Percentiles rank a stretch among this genome's conserved stretches.
Evolutionary conservation across 1,140 invertebrate genomes (phyloP).

Genomic region (Leptinotarsa undecemlineata): DNA sequence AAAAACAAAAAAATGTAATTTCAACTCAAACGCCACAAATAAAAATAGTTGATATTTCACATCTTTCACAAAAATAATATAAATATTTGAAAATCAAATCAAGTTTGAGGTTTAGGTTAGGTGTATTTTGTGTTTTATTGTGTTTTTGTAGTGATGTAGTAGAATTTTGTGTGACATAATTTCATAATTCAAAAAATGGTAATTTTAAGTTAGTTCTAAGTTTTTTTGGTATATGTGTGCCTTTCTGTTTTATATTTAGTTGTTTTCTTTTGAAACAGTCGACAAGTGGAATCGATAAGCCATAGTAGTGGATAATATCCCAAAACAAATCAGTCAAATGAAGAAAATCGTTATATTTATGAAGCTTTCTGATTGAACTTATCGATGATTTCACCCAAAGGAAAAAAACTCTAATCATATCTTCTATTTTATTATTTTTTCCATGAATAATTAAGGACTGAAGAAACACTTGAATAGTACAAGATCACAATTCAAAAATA

Average conservation of each 20-base stretch:
- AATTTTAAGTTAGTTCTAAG: not conserved
- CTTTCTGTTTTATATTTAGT: not conserved
- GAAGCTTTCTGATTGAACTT: not conserved
- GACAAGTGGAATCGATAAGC: not conserved
- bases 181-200: not conserved
- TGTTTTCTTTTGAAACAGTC: not conserved
- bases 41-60: not conserved
- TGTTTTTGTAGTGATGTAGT: not conserved
- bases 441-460: conserved; percentile 11
- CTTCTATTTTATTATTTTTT: not conserved
- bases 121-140: conserved; percentile 14
- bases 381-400: not conserved
- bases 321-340: too few relatives aligned
- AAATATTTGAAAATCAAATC: not conserved
- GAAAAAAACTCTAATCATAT: not conserved
- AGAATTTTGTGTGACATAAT: not conserved
- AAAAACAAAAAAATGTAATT: conserved; percentile 29
- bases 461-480: conserved; percentile 37
- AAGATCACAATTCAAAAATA: conserved; percentile 19
- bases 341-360: too few relatives aligned
- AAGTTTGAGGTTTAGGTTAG: not conserved
- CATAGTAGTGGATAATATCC: not conserved
- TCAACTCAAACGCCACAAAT: too few relatives aligned
- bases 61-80: not conserved
- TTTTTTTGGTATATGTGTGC: conserved; percentile 17